Conservation (phyloP, 2,113 vertebrate genomes). For the Podarcis raffonei region DNA sequence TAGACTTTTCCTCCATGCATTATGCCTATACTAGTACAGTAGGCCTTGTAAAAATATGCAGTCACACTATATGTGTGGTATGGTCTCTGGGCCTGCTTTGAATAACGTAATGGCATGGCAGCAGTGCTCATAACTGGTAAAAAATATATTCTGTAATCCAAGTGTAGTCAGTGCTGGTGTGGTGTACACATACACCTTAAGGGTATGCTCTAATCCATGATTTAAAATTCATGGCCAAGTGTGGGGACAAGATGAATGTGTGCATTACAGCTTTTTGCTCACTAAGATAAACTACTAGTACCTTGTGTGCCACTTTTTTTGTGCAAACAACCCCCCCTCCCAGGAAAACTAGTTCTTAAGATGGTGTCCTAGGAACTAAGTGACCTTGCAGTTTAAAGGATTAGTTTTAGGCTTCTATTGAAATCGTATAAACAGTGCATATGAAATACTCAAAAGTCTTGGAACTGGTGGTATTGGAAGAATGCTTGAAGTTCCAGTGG, state of each 20-base stretch:
- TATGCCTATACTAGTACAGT: slow-evolving; percentile 28
- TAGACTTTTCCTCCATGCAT: not conserved
- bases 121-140: slow-evolving; percentile 45
- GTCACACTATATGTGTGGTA: slow-evolving; percentile 73
- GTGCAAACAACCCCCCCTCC: slow-evolving; percentile 27
- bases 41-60: slow-evolving; percentile 40
- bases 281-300: slow-evolving; percentile 53
- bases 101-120: slow-evolving; percentile 67
- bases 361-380: slow-evolving; percentile 54
- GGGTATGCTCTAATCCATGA: slow-evolving; percentile 55
- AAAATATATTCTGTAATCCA: slow-evolving; percentile 42
- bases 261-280: slow-evolving; percentile 55
- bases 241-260: slow-evolving; percentile 40
- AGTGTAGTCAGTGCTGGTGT: slow-evolving; percentile 53
- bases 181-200: slow-evolving; percentile 54
- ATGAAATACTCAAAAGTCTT: slow-evolving; percentile 37
- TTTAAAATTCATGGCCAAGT: slow-evolving; percentile 49
- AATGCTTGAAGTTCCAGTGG: slow-evolving; percentile 50
- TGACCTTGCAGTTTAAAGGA: slow-evolving; percentile 48
- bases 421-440: slow-evolving; percentile 42
- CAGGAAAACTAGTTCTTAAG: slow-evolving; percentile 38
- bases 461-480: slow-evolving; percentile 40
- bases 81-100: slow-evolving; percentile 58
- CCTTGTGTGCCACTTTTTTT: slow-evolving; percentile 50
- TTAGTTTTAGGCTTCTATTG: slow-evolving; percentile 31